Conservation (phyloP, 1,140 invertebrate genomes). For the Penaeus chinensis region DNA sequence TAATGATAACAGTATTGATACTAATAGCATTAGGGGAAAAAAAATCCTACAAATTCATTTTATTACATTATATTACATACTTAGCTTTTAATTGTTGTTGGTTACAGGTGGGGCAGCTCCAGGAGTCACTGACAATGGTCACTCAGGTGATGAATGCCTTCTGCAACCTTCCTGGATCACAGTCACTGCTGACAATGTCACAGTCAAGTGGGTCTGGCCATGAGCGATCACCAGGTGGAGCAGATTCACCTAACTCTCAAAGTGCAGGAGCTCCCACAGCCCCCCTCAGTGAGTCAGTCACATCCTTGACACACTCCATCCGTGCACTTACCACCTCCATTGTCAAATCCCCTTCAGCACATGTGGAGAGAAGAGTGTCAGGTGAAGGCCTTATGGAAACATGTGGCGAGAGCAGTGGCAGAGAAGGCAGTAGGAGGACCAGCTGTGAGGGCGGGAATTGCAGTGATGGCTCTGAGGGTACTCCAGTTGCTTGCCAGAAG, state of each 20-base stretch:
- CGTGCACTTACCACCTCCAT: slow-evolving; percentile 62
- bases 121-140: slow-evolving; percentile 64
- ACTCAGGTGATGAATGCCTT: slow-evolving; percentile 64
- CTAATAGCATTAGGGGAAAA: too few relatives aligned
- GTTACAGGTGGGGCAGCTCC: slow-evolving; percentile 59
- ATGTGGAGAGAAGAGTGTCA: background rate
- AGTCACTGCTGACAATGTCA: slow-evolving; percentile 59
- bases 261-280: slow-evolving; percentile 16
- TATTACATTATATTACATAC: too few relatives aligned
- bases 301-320: slow-evolving; percentile 61
- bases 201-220: slow-evolving; percentile 60
- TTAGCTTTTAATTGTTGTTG: background rate
- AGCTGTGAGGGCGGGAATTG: background rate
- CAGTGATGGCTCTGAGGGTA: slow-evolving; percentile 45
- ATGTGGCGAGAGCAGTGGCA: background rate
- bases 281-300: slow-evolving; percentile 60
- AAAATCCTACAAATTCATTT: too few relatives aligned
- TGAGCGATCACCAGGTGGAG: slow-evolving; percentile 44
- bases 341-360: slow-evolving; percentile 46
- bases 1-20: too few relatives aligned
- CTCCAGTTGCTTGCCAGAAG: slow-evolving; percentile 40
- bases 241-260: slow-evolving; percentile 26
- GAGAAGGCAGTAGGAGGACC: background rate
- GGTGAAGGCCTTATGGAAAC: background rate
- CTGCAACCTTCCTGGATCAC: slow-evolving; percentile 63